Conservation (phyloP, 2,888 invertebrate genomes). For the Cataglyphis albicans region DNA sequence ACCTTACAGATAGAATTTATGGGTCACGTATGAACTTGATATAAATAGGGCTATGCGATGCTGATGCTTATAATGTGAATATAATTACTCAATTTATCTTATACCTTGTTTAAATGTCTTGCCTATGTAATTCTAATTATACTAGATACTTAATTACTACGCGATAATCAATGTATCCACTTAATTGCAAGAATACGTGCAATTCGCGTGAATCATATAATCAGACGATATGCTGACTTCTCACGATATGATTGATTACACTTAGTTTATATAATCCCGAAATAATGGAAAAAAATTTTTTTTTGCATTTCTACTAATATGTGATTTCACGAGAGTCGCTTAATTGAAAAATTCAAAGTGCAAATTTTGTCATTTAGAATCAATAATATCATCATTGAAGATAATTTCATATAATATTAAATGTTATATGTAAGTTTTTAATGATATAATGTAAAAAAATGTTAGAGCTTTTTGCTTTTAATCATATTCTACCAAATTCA, state of each 20-base stretch:
- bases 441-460: not conserved
- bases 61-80: conserved; percentile 68
- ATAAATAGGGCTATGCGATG: not conserved
- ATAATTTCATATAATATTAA: not conserved
- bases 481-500: not conserved
- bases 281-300: not conserved
- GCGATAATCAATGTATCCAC: conserved; percentile 45
- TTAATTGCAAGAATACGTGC: conserved; percentile 61
- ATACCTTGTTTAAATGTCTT: conserved; percentile 62
- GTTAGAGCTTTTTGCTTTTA: not conserved
- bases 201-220: conserved; percentile 64
- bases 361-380: not conserved
- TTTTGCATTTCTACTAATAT: not conserved
- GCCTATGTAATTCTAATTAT: conserved; percentile 67
- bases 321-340: not conserved
- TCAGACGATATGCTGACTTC: conserved; percentile 54
- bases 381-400: not conserved
- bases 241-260: conserved; percentile 68
- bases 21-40: not conserved
- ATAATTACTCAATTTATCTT: conserved; percentile 74
- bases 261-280: conserved; percentile 13
- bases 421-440: not conserved
- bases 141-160: conserved; percentile 62
- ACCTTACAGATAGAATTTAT: not conserved
- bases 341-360: not conserved